Evolutionary conservation across 2,888 invertebrate genomes (phyloP).

Genomic region (Drymonia ruficornis): DNA sequence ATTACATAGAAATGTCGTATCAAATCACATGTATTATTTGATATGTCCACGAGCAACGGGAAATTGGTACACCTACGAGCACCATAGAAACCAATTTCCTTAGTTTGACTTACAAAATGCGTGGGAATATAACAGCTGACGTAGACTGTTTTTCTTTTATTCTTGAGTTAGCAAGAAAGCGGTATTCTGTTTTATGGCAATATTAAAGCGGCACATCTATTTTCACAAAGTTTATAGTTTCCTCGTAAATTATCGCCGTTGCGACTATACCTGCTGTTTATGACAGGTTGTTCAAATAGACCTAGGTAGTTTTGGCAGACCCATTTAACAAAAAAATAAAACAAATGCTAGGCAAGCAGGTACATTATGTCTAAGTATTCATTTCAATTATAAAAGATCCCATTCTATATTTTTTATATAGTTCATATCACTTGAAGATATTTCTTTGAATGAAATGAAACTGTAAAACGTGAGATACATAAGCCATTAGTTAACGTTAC

Average conservation of each 20-base stretch:
- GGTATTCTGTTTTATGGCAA: slow-evolving; percentile 42
- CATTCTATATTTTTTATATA: no score
- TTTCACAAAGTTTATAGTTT: slow-evolving; percentile 46
- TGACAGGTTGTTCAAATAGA: slow-evolving; percentile 30
- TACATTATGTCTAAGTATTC: no score
- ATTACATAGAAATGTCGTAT: not conserved
- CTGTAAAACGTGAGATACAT: slow-evolving; percentile 9
- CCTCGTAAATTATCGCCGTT: slow-evolving; percentile 53
- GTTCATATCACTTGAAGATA: no score
- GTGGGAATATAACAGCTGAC: slow-evolving; percentile 6
- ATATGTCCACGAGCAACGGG: not conserved
- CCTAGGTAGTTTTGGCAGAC: slow-evolving; percentile 43
- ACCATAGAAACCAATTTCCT: slow-evolving; percentile 9
- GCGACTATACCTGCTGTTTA: slow-evolving; percentile 46
- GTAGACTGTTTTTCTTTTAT: not conserved
- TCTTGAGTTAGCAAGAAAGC: not conserved
- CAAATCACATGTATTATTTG: not conserved
- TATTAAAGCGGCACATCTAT: slow-evolving; percentile 53
- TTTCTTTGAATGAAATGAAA: slow-evolving; percentile 5
- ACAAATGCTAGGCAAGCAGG: no score
- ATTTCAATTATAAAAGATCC: not conserved
- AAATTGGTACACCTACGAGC: not conserved
- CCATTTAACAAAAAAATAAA: slow-evolving; percentile 8
- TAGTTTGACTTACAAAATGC: not conserved
- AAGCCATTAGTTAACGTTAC: slow-evolving; percentile 10